Evolutionary conservation across 2,797 vertebrate species (phyloP).

Genomic region (Coreius guichenoti): DNA sequence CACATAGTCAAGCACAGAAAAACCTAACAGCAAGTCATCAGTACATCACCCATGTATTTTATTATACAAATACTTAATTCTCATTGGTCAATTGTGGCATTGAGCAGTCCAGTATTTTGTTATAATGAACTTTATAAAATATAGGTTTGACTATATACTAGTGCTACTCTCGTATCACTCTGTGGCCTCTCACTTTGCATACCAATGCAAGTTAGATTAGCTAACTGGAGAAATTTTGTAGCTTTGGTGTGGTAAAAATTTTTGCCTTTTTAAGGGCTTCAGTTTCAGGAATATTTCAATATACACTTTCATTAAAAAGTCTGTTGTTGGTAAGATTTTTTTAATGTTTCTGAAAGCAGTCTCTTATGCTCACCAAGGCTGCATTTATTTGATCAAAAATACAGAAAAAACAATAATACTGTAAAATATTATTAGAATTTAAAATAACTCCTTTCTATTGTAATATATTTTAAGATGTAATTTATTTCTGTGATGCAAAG

Average conservation of each 20-base stretch:
- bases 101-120: background rate
- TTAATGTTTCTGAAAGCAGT: background rate
- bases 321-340: background rate
- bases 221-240: background rate
- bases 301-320: background rate
- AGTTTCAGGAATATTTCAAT: background rate
- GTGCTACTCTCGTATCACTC: background rate
- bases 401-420: background rate
- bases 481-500: background rate
- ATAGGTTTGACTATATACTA: background rate
- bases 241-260: background rate
- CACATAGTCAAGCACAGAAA: background rate
- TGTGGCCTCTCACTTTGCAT: background rate
- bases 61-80: background rate
- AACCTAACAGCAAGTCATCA: background rate
- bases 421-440: background rate
- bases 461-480: background rate
- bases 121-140: conserved; percentile 8
- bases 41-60: conserved; percentile 5
- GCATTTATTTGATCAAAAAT: background rate
- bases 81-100: background rate
- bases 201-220: background rate
- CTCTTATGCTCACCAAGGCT: background rate
- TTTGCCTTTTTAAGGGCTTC: background rate
- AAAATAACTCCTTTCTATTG: background rate